phyloP scores from a whole-genome alignment of 2,888 invertebrate genomes.

The Nomada flava region DNA sequence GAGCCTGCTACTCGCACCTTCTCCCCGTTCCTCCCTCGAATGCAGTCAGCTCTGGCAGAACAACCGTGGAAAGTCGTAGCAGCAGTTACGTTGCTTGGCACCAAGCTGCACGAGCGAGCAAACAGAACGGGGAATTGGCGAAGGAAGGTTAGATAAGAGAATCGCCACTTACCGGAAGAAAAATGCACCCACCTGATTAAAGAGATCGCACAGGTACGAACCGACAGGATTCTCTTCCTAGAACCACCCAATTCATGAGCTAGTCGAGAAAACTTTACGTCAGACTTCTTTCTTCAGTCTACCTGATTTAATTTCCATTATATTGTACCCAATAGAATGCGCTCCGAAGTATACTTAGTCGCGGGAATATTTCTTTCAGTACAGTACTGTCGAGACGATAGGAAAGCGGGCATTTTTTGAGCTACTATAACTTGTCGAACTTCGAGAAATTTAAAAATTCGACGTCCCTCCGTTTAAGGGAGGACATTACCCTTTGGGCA shows the following conservation, averaged over 20 bases:
- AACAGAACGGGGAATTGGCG: conserved; percentile 30
- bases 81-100: conserved; percentile 57
- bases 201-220: conserved; percentile 55
- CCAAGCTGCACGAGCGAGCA: conserved; percentile 36
- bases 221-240: conserved; percentile 8
- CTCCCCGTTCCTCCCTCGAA: conserved; percentile 23
- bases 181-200: conserved; percentile 76
- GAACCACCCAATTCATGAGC: background rate
- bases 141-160: conserved; percentile 71
- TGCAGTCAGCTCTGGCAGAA: conserved; percentile 19
- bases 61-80: conserved; percentile 51
- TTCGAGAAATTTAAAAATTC: too few relatives aligned
- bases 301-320: background rate
- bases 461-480: too few relatives aligned
- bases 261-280: background rate
- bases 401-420: too few relatives aligned
- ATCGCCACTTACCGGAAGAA: conserved; percentile 74
- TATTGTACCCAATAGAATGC: too few relatives aligned
- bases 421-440: too few relatives aligned
- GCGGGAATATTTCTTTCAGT: too few relatives aligned
- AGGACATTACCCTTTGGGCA: too few relatives aligned
- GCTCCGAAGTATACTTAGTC: too few relatives aligned
- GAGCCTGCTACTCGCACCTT: background rate
- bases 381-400: too few relatives aligned
- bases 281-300: background rate